Percentiles rank a stretch among this genome's conserved stretches.
These are phyloP conservation scores for Atta cephalotes DNA, from an alignment of 1,140 invertebrate genomes.

Conservation along the genomic window DNA sequence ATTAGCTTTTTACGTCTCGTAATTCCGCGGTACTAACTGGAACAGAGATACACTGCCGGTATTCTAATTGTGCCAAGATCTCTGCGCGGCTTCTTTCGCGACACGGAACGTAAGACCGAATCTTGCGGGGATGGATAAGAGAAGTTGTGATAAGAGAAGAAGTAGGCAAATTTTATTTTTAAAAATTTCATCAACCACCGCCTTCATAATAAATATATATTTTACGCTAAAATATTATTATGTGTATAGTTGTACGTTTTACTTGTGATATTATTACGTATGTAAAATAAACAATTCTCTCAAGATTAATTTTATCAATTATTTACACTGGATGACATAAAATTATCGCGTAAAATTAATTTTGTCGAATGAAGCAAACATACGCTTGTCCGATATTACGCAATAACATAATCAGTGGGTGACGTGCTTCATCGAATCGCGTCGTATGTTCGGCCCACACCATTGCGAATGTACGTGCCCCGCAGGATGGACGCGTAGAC, in stretches of 20 bases:
- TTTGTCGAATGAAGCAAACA: constrained; percentile 13
- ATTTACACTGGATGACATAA: background rate
- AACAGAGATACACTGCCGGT: constrained; percentile 67
- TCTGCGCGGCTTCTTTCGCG: background rate
- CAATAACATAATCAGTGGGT: constrained; percentile 74
- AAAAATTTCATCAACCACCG: background rate
- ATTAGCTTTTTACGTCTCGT: constrained; percentile 80
- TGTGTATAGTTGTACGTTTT: background rate
- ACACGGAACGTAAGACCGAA: constrained; percentile 7
- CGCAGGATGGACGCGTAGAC: constrained; percentile 35
- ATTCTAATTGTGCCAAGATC: constrained; percentile 72
- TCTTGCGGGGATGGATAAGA: background rate
- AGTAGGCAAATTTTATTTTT: background rate
- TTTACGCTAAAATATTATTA: background rate
- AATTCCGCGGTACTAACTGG: constrained; percentile 68
- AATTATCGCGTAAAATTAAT: constrained; percentile 3
- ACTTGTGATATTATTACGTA: background rate
- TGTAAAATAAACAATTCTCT: too few relatives aligned
- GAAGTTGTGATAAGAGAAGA: background rate
- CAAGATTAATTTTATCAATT: constrained; percentile 17
- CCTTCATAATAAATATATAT: background rate
- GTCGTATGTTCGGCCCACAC: constrained; percentile 33
- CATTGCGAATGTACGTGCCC: constrained; percentile 38
- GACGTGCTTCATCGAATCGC: constrained; percentile 60
- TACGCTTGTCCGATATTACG: constrained; percentile 65